phyloP scores from a whole-genome alignment of 1,140 invertebrate genomes.

The Chelonus insularis region DNA sequence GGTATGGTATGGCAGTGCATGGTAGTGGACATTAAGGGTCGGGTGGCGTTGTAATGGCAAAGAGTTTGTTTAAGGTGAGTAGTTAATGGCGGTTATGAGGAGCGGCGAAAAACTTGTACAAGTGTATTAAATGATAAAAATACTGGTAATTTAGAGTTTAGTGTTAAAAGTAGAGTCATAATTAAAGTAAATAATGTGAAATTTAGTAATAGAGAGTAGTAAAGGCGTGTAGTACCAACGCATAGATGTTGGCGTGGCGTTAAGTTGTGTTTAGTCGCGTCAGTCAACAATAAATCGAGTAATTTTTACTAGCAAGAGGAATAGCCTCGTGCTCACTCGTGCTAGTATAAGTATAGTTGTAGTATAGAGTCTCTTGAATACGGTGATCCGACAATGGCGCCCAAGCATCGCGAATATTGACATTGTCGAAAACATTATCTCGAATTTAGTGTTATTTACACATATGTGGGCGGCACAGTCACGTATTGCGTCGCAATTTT shows the following conservation, averaged over 20 bases:
- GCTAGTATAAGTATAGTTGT: no score
- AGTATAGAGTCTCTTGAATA: constrained; percentile 9
- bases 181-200: no score
- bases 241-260: constrained; percentile 28
- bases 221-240: constrained; percentile 17
- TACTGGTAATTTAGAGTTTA: no score
- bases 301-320: neutral
- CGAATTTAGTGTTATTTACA: constrained; percentile 34
- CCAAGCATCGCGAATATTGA: constrained; percentile 52
- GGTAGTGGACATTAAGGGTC: constrained; percentile 62
- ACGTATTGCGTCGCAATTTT: constrained; percentile 47
- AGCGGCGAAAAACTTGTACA: constrained; percentile 9
- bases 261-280: no score
- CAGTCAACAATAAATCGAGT: neutral
- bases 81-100: constrained; percentile 37
- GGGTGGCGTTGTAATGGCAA: constrained; percentile 64
- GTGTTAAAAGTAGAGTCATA: no score
- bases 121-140: no score
- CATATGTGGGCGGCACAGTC: constrained; percentile 38
- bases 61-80: constrained; percentile 62
- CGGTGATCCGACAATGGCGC: constrained; percentile 46
- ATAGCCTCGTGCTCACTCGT: neutral
- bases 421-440: constrained; percentile 51
- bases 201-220: constrained; percentile 15
- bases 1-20: constrained; percentile 48